phyloP scores from a whole-genome alignment of 1,140 invertebrate genomes.

The Cydia fagiglandana region DNA sequence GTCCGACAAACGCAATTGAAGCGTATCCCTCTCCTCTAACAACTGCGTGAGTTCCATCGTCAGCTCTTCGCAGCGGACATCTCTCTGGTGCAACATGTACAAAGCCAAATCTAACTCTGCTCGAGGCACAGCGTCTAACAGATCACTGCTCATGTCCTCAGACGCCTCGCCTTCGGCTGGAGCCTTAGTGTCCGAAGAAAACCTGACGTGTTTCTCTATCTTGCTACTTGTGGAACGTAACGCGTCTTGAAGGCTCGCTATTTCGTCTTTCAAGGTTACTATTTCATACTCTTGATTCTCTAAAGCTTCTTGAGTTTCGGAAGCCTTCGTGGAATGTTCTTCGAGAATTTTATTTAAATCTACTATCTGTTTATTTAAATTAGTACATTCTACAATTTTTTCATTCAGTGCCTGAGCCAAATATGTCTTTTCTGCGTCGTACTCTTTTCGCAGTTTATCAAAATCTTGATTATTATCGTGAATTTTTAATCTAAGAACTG shows the following conservation, averaged over 20 bases:
- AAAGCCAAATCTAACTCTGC: slow-evolving; percentile 90
- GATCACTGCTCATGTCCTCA: slow-evolving; percentile 53
- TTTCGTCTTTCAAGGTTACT: slow-evolving; percentile 82
- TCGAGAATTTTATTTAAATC: slow-evolving; percentile 79
- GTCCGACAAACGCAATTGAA: slow-evolving; percentile 90
- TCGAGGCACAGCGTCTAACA: slow-evolving; percentile 73
- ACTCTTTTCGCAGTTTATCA: slow-evolving; percentile 56
- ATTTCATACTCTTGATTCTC: slow-evolving; percentile 85
- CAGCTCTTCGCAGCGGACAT: slow-evolving; percentile 93
- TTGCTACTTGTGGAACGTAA: slow-evolving; percentile 81
- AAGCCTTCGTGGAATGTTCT: slow-evolving; percentile 75
- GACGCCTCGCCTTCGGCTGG: slow-evolving; percentile 40
- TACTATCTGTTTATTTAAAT: slow-evolving; percentile 73
- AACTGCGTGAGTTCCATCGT: slow-evolving; percentile 91
- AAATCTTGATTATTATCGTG: slow-evolving; percentile 62
- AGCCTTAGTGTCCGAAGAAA: slow-evolving; percentile 63
- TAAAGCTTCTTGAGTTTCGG: slow-evolving; percentile 80
- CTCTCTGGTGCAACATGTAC: slow-evolving; percentile 92
- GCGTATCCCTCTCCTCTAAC: slow-evolving; percentile 90
- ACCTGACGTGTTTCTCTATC: slow-evolving; percentile 78
- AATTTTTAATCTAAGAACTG: slow-evolving; percentile 70
- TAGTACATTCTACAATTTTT: slow-evolving; percentile 76
- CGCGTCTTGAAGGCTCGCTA: slow-evolving; percentile 54
- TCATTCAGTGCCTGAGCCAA: slow-evolving; percentile 64
- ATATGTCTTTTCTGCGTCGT: slow-evolving; percentile 57